phyloP scores from a whole-genome alignment of 2,113 vertebrate genomes.

The Strigops habroptila region DNA sequence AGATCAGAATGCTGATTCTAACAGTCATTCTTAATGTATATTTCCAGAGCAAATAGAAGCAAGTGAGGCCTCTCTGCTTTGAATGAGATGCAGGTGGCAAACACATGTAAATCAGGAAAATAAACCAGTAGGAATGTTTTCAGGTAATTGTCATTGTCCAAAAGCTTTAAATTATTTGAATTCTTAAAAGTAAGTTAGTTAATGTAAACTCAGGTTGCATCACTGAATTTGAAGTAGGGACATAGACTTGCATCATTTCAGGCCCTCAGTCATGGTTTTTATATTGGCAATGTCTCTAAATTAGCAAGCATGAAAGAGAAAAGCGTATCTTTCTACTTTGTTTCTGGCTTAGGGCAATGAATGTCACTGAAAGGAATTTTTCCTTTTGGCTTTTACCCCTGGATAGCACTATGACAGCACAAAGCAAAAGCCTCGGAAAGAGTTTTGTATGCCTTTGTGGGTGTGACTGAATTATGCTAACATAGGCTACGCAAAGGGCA shows the following conservation, averaged over 20 bases:
- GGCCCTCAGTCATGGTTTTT: neutral
- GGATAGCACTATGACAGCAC: conserved; percentile 10
- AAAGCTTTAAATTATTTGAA: neutral
- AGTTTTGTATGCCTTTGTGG: neutral
- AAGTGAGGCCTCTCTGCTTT: neutral
- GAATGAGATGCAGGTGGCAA: neutral
- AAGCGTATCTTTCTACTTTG: neutral
- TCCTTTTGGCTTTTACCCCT: neutral
- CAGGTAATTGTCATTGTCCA: neutral
- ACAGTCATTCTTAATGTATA: neutral
- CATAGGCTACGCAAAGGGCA: neutral
- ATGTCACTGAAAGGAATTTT: neutral
- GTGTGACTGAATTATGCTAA: neutral
- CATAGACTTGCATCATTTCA: neutral
- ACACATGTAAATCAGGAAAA: neutral
- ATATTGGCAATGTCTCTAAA: neutral
- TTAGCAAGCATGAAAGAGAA: neutral
- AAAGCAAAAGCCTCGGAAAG: neutral
- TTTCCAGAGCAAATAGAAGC: neutral
- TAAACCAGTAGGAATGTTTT: neutral
- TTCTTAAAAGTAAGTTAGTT: neutral
- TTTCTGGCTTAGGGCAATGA: neutral
- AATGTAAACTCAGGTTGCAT: neutral
- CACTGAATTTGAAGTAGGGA: neutral
- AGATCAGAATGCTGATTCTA: neutral